Evolutionary conservation across 2,888 invertebrate genomes (phyloP), one percentile per base, ranked within the genome.

Genomic region (Dolomedes plantarius): DNA sequence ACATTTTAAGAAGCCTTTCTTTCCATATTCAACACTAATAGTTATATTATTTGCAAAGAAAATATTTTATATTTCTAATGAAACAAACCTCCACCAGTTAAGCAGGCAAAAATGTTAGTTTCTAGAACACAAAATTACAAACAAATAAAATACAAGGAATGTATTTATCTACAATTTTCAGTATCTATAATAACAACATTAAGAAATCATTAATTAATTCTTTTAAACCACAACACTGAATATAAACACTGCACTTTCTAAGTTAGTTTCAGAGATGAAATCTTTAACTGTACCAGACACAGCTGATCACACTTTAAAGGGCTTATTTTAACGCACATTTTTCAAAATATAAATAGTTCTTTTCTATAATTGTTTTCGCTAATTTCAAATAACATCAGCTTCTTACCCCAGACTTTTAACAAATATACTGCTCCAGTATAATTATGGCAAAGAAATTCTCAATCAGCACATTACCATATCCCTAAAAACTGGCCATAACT

Each of bases 131-230:
- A 56, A 56, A 67, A 67, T 32, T 32, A 67, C 67, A 67, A 31
- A 67, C 32, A 72, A 77, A 82, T 64, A 41, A 50, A 56, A 77
- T 41, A 83, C 50, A 67, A 77, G 83, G 83, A 85, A 85, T 85
- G 83, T 85, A 67, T 67, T 56, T 85, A 85, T 85, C 77, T 85
- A 85, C 83, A 85, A 76, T 19, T 32, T 32, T 67, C n/a, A 31
- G 7, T n/a, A 32, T 32, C 19, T 67, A 19, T 32, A 19, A 67
- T 9, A 67, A n/a, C 16, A 56, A 56, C 5, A 19, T 1, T 56
- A 5, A 56, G 3, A 19, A 56, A 56, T 56, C 56, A 56, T 3
- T 19, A 23, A 23, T 56, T 1, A 19, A 56, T 23, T 23, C 1
- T 3, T 56, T 16, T 3, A 3, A 23, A 16, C 5, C 11, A 56